Percentiles rank a stretch among this genome's conserved stretches.
Conservation (phyloP, 1,140 invertebrate genomes). For the Holotrichia oblita region DNA sequence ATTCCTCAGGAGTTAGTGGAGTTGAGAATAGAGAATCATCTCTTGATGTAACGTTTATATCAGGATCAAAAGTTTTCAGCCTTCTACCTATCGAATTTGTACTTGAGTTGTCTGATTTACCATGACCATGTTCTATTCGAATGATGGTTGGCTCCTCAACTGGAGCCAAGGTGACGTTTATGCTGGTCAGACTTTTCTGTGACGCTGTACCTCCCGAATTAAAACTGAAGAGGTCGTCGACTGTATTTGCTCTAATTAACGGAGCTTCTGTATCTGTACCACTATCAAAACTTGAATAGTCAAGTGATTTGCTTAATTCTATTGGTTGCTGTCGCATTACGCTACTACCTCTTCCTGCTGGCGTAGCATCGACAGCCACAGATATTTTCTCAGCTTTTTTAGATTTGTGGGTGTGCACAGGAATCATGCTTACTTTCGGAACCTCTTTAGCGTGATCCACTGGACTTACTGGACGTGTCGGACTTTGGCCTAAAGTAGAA, state of each 20-base stretch:
- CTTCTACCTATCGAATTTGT: conserved; percentile 52
- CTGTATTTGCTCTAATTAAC: conserved; percentile 61
- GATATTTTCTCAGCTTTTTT: conserved; percentile 72
- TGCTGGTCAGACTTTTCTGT: conserved; percentile 62
- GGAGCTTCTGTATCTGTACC: conserved; percentile 50
- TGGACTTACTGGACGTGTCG: conserved; percentile 63
- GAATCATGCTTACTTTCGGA: conserved; percentile 49
- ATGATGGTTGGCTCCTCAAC: conserved; percentile 54
- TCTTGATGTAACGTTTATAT: conserved; percentile 78
- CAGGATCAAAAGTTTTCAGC: conserved; percentile 63
- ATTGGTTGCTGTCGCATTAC: conserved; percentile 79
- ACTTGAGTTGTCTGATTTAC: conserved; percentile 76
- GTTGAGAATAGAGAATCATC: conserved; percentile 61
- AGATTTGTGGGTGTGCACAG: conserved; percentile 50
- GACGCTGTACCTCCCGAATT: conserved; percentile 41
- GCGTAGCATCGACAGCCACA: conserved; percentile 79
- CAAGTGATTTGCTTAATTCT: conserved; percentile 71
- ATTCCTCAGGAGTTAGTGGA: conserved; percentile 71
- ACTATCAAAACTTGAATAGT: conserved; percentile 55
- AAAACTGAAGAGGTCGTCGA: conserved; percentile 54
- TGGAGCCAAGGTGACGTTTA: conserved; percentile 60
- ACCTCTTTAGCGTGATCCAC: conserved; percentile 48
- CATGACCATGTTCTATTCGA: conserved; percentile 75
- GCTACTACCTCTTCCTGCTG: conserved; percentile 73
- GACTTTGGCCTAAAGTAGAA: conserved; percentile 57